Conservation (phyloP, 2,113 vertebrate species). For the Calidris pugnax region DNA sequence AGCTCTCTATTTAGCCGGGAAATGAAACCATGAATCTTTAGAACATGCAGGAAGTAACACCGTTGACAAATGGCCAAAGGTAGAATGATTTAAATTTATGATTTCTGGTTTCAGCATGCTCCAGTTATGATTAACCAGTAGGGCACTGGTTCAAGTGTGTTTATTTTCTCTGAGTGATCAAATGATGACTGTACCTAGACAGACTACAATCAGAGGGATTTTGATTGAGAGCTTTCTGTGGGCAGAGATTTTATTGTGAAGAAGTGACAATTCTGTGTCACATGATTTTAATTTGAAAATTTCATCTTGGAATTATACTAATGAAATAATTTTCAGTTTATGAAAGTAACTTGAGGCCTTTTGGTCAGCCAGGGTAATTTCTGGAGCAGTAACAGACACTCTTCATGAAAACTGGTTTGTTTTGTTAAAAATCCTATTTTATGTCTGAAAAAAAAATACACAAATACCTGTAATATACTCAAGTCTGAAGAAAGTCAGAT, state of each 20-base stretch:
- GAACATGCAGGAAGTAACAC: background rate
- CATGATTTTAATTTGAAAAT: background rate
- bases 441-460: background rate
- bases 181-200: background rate
- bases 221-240: background rate
- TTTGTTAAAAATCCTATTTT: background rate
- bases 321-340: background rate
- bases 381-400: background rate
- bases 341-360: background rate
- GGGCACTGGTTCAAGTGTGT: background rate
- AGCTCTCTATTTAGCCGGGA: no score
- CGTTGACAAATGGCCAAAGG: background rate
- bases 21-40: background rate
- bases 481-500: background rate
- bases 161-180: background rate
- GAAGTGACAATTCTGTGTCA: background rate
- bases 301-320: background rate
- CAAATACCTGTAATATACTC: background rate
- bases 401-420: background rate
- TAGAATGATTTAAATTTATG: background rate
- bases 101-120: background rate
- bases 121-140: background rate
- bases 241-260: background rate
- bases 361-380: background rate
- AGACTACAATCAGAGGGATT: background rate